Conservation (phyloP, 2,888 invertebrate genomes). For the Pterobdella sp. region DNA sequence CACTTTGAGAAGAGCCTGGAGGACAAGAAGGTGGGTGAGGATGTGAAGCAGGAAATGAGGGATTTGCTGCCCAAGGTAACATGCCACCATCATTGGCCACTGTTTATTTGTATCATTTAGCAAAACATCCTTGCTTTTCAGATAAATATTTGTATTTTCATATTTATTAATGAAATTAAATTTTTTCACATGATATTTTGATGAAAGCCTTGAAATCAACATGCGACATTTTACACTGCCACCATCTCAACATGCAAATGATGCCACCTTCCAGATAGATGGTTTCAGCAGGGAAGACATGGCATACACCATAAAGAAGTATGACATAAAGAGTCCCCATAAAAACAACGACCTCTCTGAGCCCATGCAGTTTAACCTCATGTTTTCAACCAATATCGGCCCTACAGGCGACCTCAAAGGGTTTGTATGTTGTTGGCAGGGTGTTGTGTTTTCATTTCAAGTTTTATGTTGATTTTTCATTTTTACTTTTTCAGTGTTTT, state of each 20-base stretch:
- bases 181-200: not conserved
- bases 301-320: conserved; percentile 73
- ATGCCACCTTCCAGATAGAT: conserved; percentile 58
- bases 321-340: conserved; percentile 84
- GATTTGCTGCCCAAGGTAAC: conserved; percentile 62
- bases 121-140: too few relatives aligned
- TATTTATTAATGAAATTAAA: too few relatives aligned
- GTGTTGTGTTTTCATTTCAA: not conserved
- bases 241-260: conserved; percentile 6
- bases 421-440: conserved; percentile 45
- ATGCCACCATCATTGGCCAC: too few relatives aligned
- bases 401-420: conserved; percentile 89
- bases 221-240: not conserved
- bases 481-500: not conserved
- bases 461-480: not conserved
- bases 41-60: conserved; percentile 63
- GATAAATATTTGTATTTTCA: too few relatives aligned
- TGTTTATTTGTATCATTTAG: too few relatives aligned
- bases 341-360: conserved; percentile 88
- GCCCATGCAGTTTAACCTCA: conserved; percentile 95
- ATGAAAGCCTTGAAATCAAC: not conserved
- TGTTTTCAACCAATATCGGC: conserved; percentile 97
- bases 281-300: conserved; percentile 85
- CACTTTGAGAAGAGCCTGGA: conserved; percentile 72
- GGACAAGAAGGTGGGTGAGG: conserved; percentile 68